These are phyloP conservation scores for Leucoma salicis DNA, from an alignment of 2,888 invertebrate genomes.

Conservation along the genomic window DNA sequence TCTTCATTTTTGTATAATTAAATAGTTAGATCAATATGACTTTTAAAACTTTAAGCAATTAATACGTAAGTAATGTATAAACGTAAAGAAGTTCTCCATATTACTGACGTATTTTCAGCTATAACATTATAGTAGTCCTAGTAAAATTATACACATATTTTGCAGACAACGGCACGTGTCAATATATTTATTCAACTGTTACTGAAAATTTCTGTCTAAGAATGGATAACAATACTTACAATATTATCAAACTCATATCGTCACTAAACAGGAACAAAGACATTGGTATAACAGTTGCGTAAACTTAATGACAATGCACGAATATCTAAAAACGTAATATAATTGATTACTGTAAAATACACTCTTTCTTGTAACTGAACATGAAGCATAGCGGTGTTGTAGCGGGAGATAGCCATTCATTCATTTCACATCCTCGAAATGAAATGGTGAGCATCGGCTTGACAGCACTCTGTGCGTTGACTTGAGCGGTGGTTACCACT, in stretches of 20 bases:
- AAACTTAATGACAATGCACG: conserved; percentile 29
- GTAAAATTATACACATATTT: conserved; percentile 29
- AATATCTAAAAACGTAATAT: conserved; percentile 9
- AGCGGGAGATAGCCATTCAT: too few species aligned
- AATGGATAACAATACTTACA: conserved; percentile 37
- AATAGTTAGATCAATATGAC: conserved; percentile 16
- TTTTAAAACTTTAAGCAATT: conserved; percentile 4
- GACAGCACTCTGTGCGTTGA: too few species aligned
- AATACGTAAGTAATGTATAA: conserved; percentile 14
- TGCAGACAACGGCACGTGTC: conserved; percentile 59
- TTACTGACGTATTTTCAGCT: conserved; percentile 35
- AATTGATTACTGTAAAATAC: too few species aligned
- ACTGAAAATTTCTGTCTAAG: conserved; percentile 56
- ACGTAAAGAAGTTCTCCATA: conserved; percentile 28
- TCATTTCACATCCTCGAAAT: too few species aligned
- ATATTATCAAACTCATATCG: conserved; percentile 37
- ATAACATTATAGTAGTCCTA: conserved; percentile 10
- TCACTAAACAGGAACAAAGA: conserved; percentile 53
- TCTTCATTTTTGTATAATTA: too few species aligned
- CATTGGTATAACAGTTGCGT: conserved; percentile 61
- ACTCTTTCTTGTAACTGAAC: too few species aligned
- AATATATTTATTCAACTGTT: conserved; percentile 64
- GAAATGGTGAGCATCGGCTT: too few species aligned
- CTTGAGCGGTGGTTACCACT: too few species aligned
- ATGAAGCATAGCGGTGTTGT: too few species aligned